Base-by-base conservation (phyloP, 2,888 invertebrate genomes). In the Ennomos quercinarius region DNA sequence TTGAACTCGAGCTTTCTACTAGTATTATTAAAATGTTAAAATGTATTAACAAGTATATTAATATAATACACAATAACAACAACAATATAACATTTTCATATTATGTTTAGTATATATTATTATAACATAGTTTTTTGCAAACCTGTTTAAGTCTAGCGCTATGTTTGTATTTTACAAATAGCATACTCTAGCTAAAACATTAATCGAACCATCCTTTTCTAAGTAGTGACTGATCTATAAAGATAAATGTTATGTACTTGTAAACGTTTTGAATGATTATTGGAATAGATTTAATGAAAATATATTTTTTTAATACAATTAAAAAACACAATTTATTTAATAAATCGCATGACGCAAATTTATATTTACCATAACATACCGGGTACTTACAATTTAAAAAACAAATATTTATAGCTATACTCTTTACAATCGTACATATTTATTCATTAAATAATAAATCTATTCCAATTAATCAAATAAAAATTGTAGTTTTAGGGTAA, bases 1-100 rank as follows among this genome's bases (percentile, higher is more conserved):
- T 83, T 84, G 78, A 84, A 85, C 83, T 89, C 90, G 91, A 91
- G 91, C 91, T 91, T 89, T 91, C 86, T 85, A 80, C 70, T 87
- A 82, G 71, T 68, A 71, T 73, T 70, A 60, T 56, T 61, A 62
- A 48, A 73, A 68, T 43, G 11, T 39, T 36, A 45, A 41, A 66
- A 39, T 63, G 27, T 27, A 27, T 27, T 27, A 27, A 61, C 63
- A 59, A 62, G 38, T 57, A 52, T 40, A 43, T 27, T 27, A 27
- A 27, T 27, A 27, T 4, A 60, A 47, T 56, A 41, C 55, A 46
- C 44, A 17, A 37, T 12, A 17, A 47, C 17, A 36, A 10, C 5
- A 36, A 10, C 5, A 44, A 44, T 0, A 27, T 3, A 27, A 27
- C 4, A 27, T 27, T 4, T 27, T 27, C 27, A 27, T 27, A 6